phyloP scores from a whole-genome alignment of 2,888 invertebrate species.

The Brachylomia viminalis region DNA sequence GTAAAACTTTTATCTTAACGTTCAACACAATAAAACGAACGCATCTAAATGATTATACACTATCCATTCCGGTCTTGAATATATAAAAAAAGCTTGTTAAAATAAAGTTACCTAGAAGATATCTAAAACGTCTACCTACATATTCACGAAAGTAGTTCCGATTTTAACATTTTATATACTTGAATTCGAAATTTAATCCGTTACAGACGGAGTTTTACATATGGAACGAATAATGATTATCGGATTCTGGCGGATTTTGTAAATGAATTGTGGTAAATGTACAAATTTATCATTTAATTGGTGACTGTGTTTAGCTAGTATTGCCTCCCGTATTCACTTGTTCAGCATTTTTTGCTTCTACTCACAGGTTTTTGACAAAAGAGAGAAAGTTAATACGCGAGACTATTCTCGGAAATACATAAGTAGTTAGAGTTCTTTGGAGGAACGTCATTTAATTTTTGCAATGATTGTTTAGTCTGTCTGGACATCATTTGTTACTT shows the following conservation, averaged over 20 bases:
- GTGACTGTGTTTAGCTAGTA: neutral
- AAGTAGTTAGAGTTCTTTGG: constrained; percentile 22
- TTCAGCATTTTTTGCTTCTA: neutral
- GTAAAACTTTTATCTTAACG: constrained; percentile 23
- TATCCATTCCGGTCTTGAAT: constrained; percentile 22
- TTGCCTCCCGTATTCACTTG: neutral
- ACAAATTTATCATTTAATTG: constrained; percentile 42
- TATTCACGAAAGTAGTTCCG: constrained; percentile 55
- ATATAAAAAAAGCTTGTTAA: constrained; percentile 11
- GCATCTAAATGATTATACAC: constrained; percentile 27
- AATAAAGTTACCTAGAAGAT: constrained; percentile 23
- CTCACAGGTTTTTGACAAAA: constrained; percentile 9
- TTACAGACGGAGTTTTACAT: constrained; percentile 29
- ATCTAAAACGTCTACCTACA: constrained; percentile 41
- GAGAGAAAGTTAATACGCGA: constrained; percentile 37
- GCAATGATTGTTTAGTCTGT: constrained; percentile 23
- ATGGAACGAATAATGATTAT: constrained; percentile 43
- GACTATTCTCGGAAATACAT: constrained; percentile 27
- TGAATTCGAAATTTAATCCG: constrained; percentile 36
- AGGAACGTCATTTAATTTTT: constrained; percentile 20
- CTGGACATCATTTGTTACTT: constrained; percentile 33
- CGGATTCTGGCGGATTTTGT: constrained; percentile 26
- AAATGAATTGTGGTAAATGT: constrained; percentile 38
- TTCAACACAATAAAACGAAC: constrained; percentile 28
- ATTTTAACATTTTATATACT: constrained; percentile 35